These are phyloP conservation scores for Actinernus sp. DNA, from an alignment of 92 coral and sea anemone species.

Conservation along the genomic window DNA sequence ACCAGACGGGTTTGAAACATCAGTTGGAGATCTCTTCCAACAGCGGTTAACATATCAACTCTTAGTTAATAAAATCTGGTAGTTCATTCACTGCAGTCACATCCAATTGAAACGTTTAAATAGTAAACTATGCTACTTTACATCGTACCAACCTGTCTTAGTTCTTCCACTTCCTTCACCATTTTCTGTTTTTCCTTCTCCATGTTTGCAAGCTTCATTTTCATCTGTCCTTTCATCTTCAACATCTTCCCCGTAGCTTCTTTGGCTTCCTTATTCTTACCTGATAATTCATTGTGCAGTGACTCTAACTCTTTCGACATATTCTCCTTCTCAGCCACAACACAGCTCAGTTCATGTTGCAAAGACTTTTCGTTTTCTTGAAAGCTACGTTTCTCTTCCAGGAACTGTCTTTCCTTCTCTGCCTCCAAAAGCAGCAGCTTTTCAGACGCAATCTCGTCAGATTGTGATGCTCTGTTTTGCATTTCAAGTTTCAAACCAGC, in stretches of 20 bases:
- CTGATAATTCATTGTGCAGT: conserved; percentile 47
- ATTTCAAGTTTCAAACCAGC: conserved; percentile 37
- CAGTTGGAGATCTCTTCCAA: too few relatives aligned
- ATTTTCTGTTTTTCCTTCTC: conserved; percentile 69
- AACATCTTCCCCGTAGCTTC: conserved; percentile 69
- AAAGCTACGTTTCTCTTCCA: conserved; percentile 61
- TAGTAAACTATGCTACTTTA: neutral
- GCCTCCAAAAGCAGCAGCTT: conserved; percentile 67
- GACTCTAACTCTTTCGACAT: conserved; percentile 45
- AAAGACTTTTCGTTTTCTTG: conserved; percentile 35
- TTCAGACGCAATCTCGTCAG: conserved; percentile 55
- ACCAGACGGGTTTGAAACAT: too few relatives aligned
- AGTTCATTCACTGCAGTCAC: too few relatives aligned
- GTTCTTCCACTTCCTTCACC: conserved; percentile 51
- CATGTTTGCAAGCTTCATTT: conserved; percentile 62
- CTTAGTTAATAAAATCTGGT: too few relatives aligned
- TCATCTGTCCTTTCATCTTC: conserved; percentile 72
- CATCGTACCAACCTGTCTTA: conserved; percentile 59
- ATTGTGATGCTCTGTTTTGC: conserved; percentile 13
- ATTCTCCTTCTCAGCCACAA: conserved; percentile 27
- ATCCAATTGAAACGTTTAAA: neutral
- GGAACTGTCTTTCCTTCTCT: conserved; percentile 73
- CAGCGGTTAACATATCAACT: too few relatives aligned
- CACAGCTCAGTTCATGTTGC: conserved; percentile 30
- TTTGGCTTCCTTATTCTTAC: conserved; percentile 54